These are phyloP conservation scores for Entomobrya multifasciata DNA, from an alignment of 2,888 invertebrate genomes.

Conservation along the genomic window DNA sequence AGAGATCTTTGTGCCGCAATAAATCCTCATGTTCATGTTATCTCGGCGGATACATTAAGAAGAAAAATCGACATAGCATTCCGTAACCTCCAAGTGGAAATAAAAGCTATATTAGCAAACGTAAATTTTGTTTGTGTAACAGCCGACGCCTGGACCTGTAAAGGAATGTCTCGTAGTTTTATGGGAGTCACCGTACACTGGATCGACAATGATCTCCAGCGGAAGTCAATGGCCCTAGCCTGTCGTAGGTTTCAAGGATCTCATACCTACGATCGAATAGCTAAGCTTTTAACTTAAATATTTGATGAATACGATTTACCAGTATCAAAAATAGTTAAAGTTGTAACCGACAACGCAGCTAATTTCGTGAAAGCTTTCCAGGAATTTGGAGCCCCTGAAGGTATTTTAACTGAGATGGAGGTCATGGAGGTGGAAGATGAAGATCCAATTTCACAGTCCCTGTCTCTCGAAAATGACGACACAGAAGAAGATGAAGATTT, in stretches of 20 bases:
- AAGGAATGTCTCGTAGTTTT: slow-evolving; percentile 34
- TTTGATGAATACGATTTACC: background rate
- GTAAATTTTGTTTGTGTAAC: slow-evolving; percentile 46
- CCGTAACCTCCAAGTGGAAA: background rate
- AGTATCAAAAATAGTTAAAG: background rate
- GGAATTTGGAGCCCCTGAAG: background rate
- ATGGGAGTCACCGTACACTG: slow-evolving; percentile 31
- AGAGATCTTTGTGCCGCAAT: background rate
- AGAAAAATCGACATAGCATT: background rate
- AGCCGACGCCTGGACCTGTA: slow-evolving; percentile 50
- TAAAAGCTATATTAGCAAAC: background rate
- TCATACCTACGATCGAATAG: slow-evolving; percentile 12
- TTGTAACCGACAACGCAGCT: slow-evolving; percentile 16
- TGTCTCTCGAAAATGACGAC: slow-evolving; percentile 1
- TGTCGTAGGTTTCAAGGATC: slow-evolving; percentile 14
- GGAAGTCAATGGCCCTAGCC: slow-evolving; percentile 38
- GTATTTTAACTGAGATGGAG: too few relatives aligned
- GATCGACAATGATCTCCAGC: background rate
- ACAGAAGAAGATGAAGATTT: too few relatives aligned
- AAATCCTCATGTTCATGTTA: background rate
- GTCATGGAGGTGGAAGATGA: too few relatives aligned
- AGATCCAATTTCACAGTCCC: too few relatives aligned
- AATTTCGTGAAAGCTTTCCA: slow-evolving; percentile 11
- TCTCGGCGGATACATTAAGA: background rate
- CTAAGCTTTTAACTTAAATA: background rate